Percentiles rank a stretch among this genome's conserved stretches.
Conservation (phyloP, 2,888 invertebrate genomes). For the Endotricha flammealis region DNA sequence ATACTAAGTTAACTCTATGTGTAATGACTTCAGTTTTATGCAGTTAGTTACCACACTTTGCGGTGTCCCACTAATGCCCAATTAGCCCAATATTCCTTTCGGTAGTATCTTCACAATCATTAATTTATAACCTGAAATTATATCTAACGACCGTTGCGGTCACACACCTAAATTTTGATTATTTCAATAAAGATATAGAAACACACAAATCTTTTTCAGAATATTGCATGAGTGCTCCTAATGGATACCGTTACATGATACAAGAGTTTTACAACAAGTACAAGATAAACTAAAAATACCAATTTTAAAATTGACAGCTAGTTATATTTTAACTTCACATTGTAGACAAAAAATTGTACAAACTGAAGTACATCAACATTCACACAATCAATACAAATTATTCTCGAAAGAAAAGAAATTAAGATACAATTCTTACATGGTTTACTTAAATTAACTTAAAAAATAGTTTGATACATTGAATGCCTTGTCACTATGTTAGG, state of each 20-base stretch:
- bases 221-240: neutral
- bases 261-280: constrained; percentile 1
- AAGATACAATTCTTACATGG: constrained; percentile 31
- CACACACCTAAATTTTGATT: constrained; percentile 30
- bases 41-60: constrained; percentile 53
- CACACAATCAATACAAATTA: constrained; percentile 19
- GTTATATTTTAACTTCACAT: constrained; percentile 20
- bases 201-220: constrained; percentile 22
- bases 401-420: constrained; percentile 19
- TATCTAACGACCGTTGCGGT: constrained; percentile 44
- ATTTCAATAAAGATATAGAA: constrained; percentile 8
- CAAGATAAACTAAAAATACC: constrained; percentile 1
- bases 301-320: neutral
- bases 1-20: no score
- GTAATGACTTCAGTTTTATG: constrained; percentile 33
- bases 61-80: constrained; percentile 58
- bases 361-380: constrained; percentile 17
- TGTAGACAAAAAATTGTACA: constrained; percentile 10
- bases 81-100: constrained; percentile 60
- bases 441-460: constrained; percentile 44
- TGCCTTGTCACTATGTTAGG: constrained; percentile 63
- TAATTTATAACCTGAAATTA: constrained; percentile 60
- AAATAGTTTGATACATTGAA: constrained; percentile 61
- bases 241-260: constrained; percentile 1
- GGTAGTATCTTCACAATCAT: constrained; percentile 50